phyloP scores from a whole-genome alignment of 64 coral and sea anemone genomes.

The Hydrozoanthus tunicans region DNA sequence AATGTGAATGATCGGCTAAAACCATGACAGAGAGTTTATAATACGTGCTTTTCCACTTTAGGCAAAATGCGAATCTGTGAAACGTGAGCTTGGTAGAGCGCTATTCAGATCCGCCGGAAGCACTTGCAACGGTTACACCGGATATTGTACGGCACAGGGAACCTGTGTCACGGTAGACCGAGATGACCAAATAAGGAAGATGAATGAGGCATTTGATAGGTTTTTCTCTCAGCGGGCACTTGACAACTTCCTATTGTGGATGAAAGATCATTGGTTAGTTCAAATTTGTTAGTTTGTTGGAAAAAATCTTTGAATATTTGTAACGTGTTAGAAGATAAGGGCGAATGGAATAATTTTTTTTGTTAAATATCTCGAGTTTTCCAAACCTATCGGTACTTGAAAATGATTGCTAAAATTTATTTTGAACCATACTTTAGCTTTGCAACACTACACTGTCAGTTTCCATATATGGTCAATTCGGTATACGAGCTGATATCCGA shows the following conservation, averaged over 20 bases:
- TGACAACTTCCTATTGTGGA: constrained; percentile 35
- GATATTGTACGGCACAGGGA: constrained; percentile 69
- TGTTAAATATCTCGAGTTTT: too few species aligned
- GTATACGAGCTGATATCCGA: too few species aligned
- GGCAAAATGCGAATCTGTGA: constrained; percentile 59
- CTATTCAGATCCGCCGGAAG: constrained; percentile 37
- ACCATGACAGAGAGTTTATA: too few species aligned
- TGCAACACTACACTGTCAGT: too few species aligned
- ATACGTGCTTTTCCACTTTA: not conserved
- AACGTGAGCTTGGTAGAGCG: constrained; percentile 14
- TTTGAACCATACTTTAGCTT: too few species aligned
- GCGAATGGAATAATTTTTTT: not conserved
- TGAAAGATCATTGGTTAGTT: constrained; percentile 60
- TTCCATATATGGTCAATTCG: too few species aligned
- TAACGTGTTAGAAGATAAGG: not conserved
- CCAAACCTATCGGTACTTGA: too few species aligned
- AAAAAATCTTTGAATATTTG: not conserved
- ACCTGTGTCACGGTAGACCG: constrained; percentile 72
- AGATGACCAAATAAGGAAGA: constrained; percentile 47
- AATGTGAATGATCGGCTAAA: too few species aligned
- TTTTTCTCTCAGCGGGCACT: constrained; percentile 50
- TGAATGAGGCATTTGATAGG: constrained; percentile 74
- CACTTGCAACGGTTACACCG: constrained; percentile 62
- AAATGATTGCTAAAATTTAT: too few species aligned
- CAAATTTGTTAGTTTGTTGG: not conserved